These are phyloP conservation scores for Steatocranus sp. DNA, from an alignment of 2,797 vertebrate genomes.

Conservation along the genomic window DNA sequence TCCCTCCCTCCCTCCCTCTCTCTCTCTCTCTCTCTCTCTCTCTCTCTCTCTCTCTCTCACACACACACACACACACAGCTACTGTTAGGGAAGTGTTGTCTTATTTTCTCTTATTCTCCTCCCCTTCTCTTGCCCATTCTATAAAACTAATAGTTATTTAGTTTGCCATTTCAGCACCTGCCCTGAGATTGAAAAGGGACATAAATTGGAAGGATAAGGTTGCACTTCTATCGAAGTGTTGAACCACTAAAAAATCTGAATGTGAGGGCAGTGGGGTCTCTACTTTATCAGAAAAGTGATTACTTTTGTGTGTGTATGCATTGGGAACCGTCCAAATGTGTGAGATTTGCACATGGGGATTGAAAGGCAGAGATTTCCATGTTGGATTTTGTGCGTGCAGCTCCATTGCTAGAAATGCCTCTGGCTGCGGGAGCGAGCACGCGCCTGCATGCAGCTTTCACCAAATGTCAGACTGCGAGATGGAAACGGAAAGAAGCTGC, in stretches of 20 bases:
- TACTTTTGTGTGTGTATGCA: background rate
- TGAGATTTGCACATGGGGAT: background rate
- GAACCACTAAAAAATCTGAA: background rate
- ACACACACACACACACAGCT: conserved; percentile 19
- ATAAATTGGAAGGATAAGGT: conserved; percentile 6
- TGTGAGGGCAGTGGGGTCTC: background rate
- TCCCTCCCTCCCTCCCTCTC: conserved; percentile 25
- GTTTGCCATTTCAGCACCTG: conserved; percentile 77
- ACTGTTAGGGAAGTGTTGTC: conserved; percentile 64
- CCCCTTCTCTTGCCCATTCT: conserved; percentile 52
- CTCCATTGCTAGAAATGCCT: background rate
- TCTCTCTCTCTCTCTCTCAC: background rate
- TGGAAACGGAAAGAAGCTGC: conserved; percentile 20
- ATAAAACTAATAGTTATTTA: conserved; percentile 72
- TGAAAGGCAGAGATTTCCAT: background rate
- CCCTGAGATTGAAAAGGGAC: conserved; percentile 39
- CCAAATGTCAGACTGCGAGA: background rate
- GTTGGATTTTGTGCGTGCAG: background rate
- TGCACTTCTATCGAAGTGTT: conserved; percentile 13
- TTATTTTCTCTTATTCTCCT: conserved; percentile 55
- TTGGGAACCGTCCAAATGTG: background rate
- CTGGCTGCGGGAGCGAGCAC: background rate
- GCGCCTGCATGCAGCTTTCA: background rate
- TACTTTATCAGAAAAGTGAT: background rate
- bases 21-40: conserved; percentile 9